Conservation (phyloP, 2,888 invertebrate genomes). For the Mythimna lalbum region DNA sequence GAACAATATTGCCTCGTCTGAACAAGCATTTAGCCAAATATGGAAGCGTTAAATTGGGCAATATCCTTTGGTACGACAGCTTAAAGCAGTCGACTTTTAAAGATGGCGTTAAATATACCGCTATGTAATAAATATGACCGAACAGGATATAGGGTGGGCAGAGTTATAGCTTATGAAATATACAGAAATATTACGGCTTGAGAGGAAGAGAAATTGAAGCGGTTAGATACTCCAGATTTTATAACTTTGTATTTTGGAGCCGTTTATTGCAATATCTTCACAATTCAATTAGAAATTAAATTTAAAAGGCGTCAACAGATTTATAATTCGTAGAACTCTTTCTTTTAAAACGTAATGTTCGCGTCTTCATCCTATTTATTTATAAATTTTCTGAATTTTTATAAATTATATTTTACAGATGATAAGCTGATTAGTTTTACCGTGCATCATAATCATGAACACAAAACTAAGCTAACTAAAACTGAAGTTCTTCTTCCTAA, state of each 20-base stretch:
- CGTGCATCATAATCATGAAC: no score
- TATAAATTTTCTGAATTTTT: no score
- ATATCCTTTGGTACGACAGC: constrained; percentile 64
- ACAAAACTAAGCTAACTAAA: no score
- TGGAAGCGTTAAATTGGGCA: constrained; percentile 61
- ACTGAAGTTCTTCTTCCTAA: no score
- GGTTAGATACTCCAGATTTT: constrained; percentile 5
- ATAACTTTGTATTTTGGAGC: not conserved
- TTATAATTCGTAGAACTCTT: no score
- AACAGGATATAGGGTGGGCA: constrained; percentile 49
- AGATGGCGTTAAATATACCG: constrained; percentile 51
- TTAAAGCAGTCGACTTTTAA: constrained; percentile 58
- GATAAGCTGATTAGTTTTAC: no score
- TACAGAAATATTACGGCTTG: constrained; percentile 35
- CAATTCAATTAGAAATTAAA: not conserved
- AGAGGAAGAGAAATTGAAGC: constrained; percentile 9
- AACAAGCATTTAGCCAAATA: constrained; percentile 73
- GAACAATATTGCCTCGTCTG: constrained; percentile 13
- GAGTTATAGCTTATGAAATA: constrained; percentile 44
- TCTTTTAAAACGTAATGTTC: no score
- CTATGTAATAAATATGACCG: constrained; percentile 55
- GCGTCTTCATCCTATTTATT: no score
- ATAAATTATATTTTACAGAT: no score
- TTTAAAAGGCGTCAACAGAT: not conserved
- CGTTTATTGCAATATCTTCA: no score